phyloP scores from a whole-genome alignment of 2,113 vertebrate species.

The Prunella fulvescens region DNA sequence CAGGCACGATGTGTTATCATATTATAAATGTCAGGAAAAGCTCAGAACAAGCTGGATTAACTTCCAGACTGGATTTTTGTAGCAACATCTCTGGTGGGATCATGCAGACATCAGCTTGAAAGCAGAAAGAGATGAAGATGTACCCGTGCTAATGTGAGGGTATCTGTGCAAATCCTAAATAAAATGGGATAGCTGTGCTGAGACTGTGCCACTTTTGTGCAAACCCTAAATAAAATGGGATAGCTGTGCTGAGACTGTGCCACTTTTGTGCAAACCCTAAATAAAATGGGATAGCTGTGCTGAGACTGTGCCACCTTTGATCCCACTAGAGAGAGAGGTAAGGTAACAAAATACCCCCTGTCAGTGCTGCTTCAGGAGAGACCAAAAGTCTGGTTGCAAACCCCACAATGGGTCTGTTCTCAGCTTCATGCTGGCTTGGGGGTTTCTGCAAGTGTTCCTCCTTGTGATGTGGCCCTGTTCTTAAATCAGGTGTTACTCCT shows the following conservation, averaged over 20 bases:
- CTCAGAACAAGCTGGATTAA: neutral
- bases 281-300: neutral
- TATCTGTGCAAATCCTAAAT: neutral
- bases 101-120: neutral
- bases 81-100: neutral
- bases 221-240: neutral
- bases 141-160: neutral
- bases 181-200: neutral
- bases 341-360: neutral
- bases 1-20: neutral
- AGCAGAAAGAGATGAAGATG: neutral
- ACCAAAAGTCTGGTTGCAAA: neutral
- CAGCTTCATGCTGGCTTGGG: neutral
- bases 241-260: no score
- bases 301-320: neutral
- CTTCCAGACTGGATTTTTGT: neutral
- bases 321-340: neutral
- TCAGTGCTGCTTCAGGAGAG: neutral
- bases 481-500: neutral
- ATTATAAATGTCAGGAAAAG: neutral
- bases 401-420: neutral
- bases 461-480: neutral
- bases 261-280: neutral
- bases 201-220: neutral
- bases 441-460: neutral